These are phyloP conservation scores for Meloidogyne floridensis DNA, from an alignment of 1,140 invertebrate genomes.

Conservation along the genomic window DNA sequence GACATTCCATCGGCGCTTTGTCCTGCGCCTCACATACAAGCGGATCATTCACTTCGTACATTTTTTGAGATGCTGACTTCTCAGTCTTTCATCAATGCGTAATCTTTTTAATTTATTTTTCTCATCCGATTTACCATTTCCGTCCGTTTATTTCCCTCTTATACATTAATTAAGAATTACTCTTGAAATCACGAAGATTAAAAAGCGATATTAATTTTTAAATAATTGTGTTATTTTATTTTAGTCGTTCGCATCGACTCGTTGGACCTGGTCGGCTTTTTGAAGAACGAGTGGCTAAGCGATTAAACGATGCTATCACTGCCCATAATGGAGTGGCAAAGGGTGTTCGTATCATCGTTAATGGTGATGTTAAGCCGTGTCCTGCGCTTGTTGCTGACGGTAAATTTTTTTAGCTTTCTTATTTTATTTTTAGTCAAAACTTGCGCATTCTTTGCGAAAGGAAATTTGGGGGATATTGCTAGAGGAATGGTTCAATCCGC, in stretches of 20 bases:
- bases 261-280: conserved; percentile 33
- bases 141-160: too few relatives aligned
- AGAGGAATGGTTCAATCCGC: conserved; percentile 21
- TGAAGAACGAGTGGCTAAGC: conserved; percentile 3
- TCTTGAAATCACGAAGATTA: too few relatives aligned
- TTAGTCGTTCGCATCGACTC: conserved; percentile 33
- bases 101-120: conserved; percentile 7
- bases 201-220: too few relatives aligned
- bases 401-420: neutral
- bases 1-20: neutral
- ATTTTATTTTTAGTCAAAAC: conserved; percentile 32
- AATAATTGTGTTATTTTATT: neutral
- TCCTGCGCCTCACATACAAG: neutral
- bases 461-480: conserved; percentile 23
- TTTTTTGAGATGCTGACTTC: conserved; percentile 38
- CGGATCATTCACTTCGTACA: conserved; percentile 33
- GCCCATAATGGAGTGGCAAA: conserved; percentile 31
- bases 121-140: neutral
- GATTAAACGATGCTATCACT: conserved; percentile 30
- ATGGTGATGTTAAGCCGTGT: conserved; percentile 25
- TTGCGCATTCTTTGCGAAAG: conserved; percentile 31
- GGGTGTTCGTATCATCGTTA: conserved; percentile 36
- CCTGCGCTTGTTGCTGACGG: conserved; percentile 36
- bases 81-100: conserved; percentile 35
- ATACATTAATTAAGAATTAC: too few relatives aligned